These are phyloP conservation scores for Anas bahamensis DNA, from an alignment of 2,797 vertebrate genomes.

Conservation along the genomic window DNA sequence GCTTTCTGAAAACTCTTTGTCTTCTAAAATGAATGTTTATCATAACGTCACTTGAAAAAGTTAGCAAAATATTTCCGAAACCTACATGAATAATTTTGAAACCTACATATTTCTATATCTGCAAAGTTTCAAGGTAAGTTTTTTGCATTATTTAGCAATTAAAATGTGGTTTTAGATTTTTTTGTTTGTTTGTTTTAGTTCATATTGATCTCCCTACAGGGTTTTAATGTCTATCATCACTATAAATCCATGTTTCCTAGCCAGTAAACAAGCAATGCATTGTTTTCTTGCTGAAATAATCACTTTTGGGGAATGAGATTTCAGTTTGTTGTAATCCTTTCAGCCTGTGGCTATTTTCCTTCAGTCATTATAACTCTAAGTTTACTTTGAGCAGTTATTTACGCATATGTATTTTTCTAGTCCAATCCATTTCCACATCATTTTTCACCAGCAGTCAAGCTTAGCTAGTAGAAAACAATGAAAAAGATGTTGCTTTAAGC, in stretches of 20 bases:
- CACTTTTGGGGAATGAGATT: slow-evolving; percentile 12
- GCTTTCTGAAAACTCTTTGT: slow-evolving; percentile 13
- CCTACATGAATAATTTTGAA: not conserved
- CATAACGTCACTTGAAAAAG: not conserved
- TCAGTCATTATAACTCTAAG: not conserved
- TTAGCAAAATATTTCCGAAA: not conserved
- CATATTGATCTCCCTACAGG: not conserved
- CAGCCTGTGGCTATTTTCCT: not conserved
- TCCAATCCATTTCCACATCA: not conserved
- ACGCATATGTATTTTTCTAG: slow-evolving; percentile 9
- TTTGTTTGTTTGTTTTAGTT: not conserved
- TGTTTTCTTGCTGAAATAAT: slow-evolving; percentile 50
- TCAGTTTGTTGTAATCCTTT: slow-evolving; percentile 17
- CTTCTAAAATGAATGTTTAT: not conserved
- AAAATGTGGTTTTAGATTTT: not conserved
- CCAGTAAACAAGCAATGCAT: slow-evolving; percentile 15
- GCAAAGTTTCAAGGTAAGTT: not conserved
- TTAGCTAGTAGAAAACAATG: slow-evolving; percentile 17
- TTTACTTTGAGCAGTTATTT: slow-evolving; percentile 49
- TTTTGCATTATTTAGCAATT: not conserved
- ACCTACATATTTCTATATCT: not conserved
- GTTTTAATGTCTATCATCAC: not conserved
- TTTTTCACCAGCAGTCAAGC: slow-evolving; percentile 41
- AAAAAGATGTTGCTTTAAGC: slow-evolving; percentile 43
- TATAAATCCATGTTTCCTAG: slow-evolving; percentile 7